A percentile compares a stretch with the other conserved stretches of the same genome.
These are phyloP conservation scores for Coranthus polyacanthus DNA, from an alignment of 2,797 vertebrate species.

Conservation along the genomic window DNA sequence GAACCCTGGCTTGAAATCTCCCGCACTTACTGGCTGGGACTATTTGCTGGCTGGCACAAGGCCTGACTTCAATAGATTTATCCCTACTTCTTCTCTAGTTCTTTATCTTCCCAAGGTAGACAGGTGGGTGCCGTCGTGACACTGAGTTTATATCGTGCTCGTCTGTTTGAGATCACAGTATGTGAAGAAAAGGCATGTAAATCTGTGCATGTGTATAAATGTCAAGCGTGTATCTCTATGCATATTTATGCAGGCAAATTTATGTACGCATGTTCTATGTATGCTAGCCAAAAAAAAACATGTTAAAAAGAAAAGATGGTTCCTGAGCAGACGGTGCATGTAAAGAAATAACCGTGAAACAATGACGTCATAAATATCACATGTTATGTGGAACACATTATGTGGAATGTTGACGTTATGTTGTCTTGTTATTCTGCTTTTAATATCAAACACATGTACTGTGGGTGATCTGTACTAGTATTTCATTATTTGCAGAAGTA, in stretches of 20 bases:
- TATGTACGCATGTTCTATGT: conserved; percentile 4
- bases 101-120: conserved; percentile 47
- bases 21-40: conserved; percentile 46
- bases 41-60: conserved; percentile 62
- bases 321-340: conserved; percentile 11
- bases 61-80: conserved; percentile 54
- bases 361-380: background rate
- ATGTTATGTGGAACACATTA: background rate
- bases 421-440: too few species aligned
- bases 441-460: too few species aligned
- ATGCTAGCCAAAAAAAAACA: conserved; percentile 23
- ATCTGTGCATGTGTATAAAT: conserved; percentile 14
- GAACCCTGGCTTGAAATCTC: conserved; percentile 68
- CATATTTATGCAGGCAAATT: conserved; percentile 19
- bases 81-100: conserved; percentile 37
- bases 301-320: conserved; percentile 16
- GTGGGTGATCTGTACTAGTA: too few species aligned
- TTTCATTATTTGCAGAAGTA: background rate
- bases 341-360: background rate
- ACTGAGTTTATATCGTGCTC: conserved; percentile 17
- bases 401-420: too few species aligned
- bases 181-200: conserved; percentile 11
- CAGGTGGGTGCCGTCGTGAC: conserved; percentile 40
- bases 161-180: conserved; percentile 2
- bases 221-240: background rate